Conservation (phyloP, 1,140 invertebrate genomes). For the Lutraria rhynchaena region DNA sequence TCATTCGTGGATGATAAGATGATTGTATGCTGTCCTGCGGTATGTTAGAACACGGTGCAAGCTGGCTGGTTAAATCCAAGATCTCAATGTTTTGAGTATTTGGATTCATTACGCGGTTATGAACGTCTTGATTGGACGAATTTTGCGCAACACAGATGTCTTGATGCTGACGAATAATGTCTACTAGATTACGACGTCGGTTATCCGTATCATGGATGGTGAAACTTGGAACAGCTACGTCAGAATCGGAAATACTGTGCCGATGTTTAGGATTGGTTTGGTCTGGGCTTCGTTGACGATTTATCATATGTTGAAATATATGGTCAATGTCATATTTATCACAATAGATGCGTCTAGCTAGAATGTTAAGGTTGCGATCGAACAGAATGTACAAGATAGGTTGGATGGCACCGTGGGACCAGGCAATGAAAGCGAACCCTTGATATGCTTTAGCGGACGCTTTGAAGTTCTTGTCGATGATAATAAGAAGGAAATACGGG, state of each 20-base stretch:
- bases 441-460: slow-evolving; percentile 80
- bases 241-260: neutral
- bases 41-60: slow-evolving; percentile 32
- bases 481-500: slow-evolving; percentile 79
- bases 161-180: slow-evolving; percentile 44
- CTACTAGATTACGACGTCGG: slow-evolving; percentile 21
- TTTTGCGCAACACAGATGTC: slow-evolving; percentile 50
- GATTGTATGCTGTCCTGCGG: neutral
- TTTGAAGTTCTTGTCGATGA: slow-evolving; percentile 78
- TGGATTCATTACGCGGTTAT: slow-evolving; percentile 29
- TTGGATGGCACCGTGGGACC: slow-evolving; percentile 79
- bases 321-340: slow-evolving; percentile 69
- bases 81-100: slow-evolving; percentile 26
- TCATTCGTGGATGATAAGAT: no score
- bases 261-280: slow-evolving; percentile 17
- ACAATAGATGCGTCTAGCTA: slow-evolving; percentile 77
- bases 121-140: slow-evolving; percentile 43
- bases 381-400: slow-evolving; percentile 79
- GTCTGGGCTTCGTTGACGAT: slow-evolving; percentile 58
- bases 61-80: slow-evolving; percentile 37
- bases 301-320: slow-evolving; percentile 67
- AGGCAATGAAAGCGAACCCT: slow-evolving; percentile 81
- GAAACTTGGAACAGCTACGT: neutral
- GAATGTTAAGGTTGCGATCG: slow-evolving; percentile 78
- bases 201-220: slow-evolving; percentile 9